Evolutionary conservation across 2,888 invertebrate species (phyloP).

Genomic region (Argyresthia albistria): DNA sequence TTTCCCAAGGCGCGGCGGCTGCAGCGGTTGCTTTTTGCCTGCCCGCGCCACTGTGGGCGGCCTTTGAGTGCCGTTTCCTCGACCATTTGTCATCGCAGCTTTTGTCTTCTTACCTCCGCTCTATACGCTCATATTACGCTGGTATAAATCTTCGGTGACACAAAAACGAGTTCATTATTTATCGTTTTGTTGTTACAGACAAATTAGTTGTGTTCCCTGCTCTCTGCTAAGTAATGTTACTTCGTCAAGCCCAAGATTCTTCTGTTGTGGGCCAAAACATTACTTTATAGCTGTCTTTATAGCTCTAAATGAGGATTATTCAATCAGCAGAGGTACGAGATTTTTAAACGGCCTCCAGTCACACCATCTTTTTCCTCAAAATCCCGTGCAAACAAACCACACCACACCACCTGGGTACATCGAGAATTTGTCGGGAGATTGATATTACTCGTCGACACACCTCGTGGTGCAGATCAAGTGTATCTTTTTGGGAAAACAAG

Average conservation of each 20-base stretch:
- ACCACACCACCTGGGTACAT: slow-evolving; percentile 26
- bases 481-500: slow-evolving; percentile 44
- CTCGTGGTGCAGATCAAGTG: slow-evolving; percentile 42
- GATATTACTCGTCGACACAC: slow-evolving; percentile 24
- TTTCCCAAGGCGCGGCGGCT: neutral
- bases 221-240: too few species aligned
- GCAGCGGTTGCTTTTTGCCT: slow-evolving; percentile 15
- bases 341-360: too few species aligned
- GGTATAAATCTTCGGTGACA: slow-evolving; percentile 30
- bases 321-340: too few species aligned
- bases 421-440: slow-evolving; percentile 42
- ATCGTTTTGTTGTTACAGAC: slow-evolving; percentile 4
- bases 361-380: too few species aligned
- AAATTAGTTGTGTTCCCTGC: too few species aligned
- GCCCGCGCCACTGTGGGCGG: slow-evolving; percentile 7
- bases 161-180: slow-evolving; percentile 27
- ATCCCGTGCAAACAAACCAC: neutral
- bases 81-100: slow-evolving; percentile 30
- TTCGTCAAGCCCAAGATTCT: too few species aligned
- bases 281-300: too few species aligned
- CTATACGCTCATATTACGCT: neutral
- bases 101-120: slow-evolving; percentile 31
- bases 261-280: too few species aligned
- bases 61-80: slow-evolving; percentile 21
- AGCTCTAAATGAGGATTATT: too few species aligned